Evolutionary conservation across 2,113 vertebrate genomes (phyloP).

Genomic region (Puffinus mauretanicus): DNA sequence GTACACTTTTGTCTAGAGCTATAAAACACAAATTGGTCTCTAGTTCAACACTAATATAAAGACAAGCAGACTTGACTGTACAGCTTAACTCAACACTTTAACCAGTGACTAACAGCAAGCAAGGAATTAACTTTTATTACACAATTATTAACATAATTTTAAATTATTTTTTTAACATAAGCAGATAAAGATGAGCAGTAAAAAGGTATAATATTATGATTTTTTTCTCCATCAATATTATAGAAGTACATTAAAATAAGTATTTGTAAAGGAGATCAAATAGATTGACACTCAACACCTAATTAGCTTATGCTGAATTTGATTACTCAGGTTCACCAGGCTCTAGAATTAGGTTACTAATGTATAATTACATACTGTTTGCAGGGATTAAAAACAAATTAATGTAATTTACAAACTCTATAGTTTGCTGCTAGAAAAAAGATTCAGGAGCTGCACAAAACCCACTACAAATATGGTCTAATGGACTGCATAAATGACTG

Average conservation of each 20-base stretch:
- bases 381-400: not conserved
- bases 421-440: not conserved
- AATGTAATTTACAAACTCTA: not conserved
- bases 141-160: not conserved
- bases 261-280: not conserved
- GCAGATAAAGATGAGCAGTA: not conserved
- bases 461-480: slow-evolving; percentile 8
- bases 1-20: not conserved
- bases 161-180: not conserved
- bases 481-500: not conserved
- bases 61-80: not conserved
- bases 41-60: not conserved
- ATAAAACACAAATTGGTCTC: not conserved
- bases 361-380: not conserved
- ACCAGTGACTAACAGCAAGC: not conserved
- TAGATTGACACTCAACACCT: not conserved
- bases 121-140: not conserved
- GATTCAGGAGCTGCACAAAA: not conserved
- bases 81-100: not conserved
- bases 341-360: not conserved
- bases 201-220: not conserved
- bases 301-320: not conserved
- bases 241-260: not conserved
- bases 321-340: not conserved
- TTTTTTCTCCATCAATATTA: not conserved